These are phyloP conservation scores for Serilophus lunatus DNA, from an alignment of 2,113 vertebrate genomes.

Conservation along the genomic window DNA sequence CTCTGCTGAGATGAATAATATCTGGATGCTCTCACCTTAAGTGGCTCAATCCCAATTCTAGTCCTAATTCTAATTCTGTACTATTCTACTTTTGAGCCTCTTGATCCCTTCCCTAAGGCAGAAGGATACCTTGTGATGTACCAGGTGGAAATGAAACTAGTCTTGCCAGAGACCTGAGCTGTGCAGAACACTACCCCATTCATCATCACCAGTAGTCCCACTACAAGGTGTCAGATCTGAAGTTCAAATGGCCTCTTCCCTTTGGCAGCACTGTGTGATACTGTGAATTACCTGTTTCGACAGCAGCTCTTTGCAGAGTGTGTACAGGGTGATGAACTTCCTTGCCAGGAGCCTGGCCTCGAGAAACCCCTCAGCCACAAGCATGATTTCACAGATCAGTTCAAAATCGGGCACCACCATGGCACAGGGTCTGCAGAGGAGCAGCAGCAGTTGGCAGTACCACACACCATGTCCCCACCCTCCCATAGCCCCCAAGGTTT, in stretches of 20 bases:
- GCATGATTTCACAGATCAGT: slow-evolving; percentile 81
- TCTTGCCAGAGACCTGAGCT: background rate
- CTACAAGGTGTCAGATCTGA: background rate
- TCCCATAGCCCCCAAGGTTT: background rate
- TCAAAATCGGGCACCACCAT: slow-evolving; percentile 80
- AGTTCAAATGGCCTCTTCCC: background rate
- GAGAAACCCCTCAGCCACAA: slow-evolving; percentile 78
- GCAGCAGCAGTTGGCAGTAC: background rate
- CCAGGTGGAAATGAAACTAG: background rate
- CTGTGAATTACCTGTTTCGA: slow-evolving; percentile 70
- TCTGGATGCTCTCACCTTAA: background rate
- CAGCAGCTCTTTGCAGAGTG: slow-evolving; percentile 75
- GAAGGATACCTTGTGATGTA: background rate
- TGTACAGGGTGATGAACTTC: slow-evolving; percentile 78
- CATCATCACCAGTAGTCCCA: background rate
- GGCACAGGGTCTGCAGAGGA: slow-evolving; percentile 69
- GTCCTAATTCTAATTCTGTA: background rate
- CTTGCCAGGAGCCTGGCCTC: slow-evolving; percentile 74
- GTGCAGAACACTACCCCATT: background rate
- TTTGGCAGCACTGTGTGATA: background rate
- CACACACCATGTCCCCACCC: rapidly evolving
- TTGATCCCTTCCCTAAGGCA: background rate
- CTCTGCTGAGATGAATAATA: background rate
- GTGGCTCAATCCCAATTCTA: background rate
- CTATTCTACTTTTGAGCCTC: background rate